A percentile compares a stretch with the other conserved stretches of the same genome.
These are phyloP conservation scores for Drosophila kurseongensis DNA, from an alignment of 1,140 invertebrate species.

Conservation along the genomic window DNA sequence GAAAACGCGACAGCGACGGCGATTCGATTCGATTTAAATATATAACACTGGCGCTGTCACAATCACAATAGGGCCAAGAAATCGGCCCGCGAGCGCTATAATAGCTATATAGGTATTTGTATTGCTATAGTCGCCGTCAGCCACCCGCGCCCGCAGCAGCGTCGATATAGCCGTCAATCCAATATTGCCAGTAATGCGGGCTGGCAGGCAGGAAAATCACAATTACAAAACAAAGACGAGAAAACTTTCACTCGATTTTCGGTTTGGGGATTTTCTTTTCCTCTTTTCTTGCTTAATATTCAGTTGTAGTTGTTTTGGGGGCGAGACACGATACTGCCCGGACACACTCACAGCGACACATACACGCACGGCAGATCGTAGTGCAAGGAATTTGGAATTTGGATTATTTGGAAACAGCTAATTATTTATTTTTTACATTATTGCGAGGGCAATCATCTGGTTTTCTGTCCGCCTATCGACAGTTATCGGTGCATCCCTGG, in stretches of 20 bases:
- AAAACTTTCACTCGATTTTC: conserved; percentile 75
- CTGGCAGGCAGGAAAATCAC: conserved; percentile 59
- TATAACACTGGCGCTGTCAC: conserved; percentile 33
- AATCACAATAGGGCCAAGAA: conserved; percentile 50
- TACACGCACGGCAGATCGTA: conserved; percentile 27
- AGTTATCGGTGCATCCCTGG: conserved; percentile 9
- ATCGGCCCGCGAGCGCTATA: conserved; percentile 34
- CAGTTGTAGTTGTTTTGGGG: conserved; percentile 11
- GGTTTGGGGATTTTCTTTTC: conserved; percentile 25
- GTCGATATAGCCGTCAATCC: conserved; percentile 32
- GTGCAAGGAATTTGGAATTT: conserved; percentile 55
- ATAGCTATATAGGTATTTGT: background rate
- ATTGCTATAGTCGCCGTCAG: conserved; percentile 52
- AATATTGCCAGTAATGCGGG: conserved; percentile 57
- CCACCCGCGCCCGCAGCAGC: conserved; percentile 45
- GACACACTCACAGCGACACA: conserved; percentile 20
- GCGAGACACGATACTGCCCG: background rate
- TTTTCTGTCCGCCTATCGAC: conserved; percentile 25
- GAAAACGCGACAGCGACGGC: conserved; percentile 37
- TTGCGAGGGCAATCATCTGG: conserved; percentile 39
- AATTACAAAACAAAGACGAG: conserved; percentile 74
- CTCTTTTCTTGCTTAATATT: conserved; percentile 16
- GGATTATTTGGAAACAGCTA: conserved; percentile 36
- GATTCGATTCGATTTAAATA: conserved; percentile 57
- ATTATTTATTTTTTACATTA: conserved; percentile 42